Percentiles rank a stretch among this genome's conserved stretches.
These are phyloP conservation scores for Sminthopsis crassicaudata DNA, from an alignment of 2,113 vertebrate genomes.

Conservation along the genomic window DNA sequence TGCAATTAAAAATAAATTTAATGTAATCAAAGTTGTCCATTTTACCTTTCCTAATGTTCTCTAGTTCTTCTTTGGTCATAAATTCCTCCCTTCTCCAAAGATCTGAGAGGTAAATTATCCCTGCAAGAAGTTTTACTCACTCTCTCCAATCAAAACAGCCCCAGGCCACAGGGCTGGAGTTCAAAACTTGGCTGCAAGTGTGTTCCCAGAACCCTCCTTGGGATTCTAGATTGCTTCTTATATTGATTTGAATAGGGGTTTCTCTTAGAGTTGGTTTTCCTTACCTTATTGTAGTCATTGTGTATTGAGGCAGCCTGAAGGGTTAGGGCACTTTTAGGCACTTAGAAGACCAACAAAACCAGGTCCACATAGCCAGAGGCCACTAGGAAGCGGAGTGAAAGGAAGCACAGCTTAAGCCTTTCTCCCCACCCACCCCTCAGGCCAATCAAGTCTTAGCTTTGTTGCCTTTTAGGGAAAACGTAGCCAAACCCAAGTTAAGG, in stretches of 20 bases:
- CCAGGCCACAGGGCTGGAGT: not conserved
- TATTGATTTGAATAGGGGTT: not conserved
- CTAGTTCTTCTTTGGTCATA: too few species aligned
- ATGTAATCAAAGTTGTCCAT: too few species aligned
- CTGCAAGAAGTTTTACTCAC: not conserved
- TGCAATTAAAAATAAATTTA: too few species aligned
- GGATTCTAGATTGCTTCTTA: not conserved
- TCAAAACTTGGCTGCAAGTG: not conserved
- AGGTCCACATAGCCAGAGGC: not conserved
- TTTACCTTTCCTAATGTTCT: too few species aligned
- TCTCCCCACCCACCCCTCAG: not conserved
- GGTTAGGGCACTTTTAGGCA: too few species aligned
- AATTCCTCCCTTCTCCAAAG: too few species aligned
- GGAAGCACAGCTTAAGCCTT: not conserved
- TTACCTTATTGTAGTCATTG: not conserved
- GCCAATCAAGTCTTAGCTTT: not conserved
- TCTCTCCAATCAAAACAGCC: not conserved
- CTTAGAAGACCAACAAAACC: too few species aligned
- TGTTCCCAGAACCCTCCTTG: too few species aligned
- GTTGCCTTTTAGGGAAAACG: too few species aligned
- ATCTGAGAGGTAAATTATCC: too few species aligned
- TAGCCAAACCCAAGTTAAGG: not conserved
- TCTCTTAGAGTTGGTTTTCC: not conserved
- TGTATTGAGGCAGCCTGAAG: not conserved
- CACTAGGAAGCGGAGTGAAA: too few species aligned